phyloP scores from a whole-genome alignment of 1,140 invertebrate genomes.

The Adoxophyes honmai region DNA sequence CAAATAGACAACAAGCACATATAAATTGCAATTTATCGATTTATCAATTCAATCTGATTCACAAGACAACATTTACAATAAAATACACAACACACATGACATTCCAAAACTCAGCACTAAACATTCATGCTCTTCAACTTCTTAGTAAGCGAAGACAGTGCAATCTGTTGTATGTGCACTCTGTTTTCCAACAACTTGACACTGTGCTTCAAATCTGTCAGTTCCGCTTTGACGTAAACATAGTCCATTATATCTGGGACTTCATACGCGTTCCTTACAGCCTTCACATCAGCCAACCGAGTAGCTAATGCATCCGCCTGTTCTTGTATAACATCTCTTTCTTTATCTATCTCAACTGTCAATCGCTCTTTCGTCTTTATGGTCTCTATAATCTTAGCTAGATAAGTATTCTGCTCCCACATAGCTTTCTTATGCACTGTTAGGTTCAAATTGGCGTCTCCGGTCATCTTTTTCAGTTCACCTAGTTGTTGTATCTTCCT shows the following conservation, averaged over 20 bases:
- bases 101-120: neutral
- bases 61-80: too few species aligned
- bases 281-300: constrained; percentile 51
- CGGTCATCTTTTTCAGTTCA: constrained; percentile 73
- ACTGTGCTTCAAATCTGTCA: constrained; percentile 68
- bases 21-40: too few species aligned
- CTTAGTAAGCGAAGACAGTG: constrained; percentile 47
- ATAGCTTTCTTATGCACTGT: constrained; percentile 72
- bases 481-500: constrained; percentile 64
- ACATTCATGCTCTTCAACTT: constrained; percentile 37
- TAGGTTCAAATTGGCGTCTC: constrained; percentile 69
- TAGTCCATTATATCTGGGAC: constrained; percentile 79
- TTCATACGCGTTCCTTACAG: constrained; percentile 55
- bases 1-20: too few species aligned
- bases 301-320: constrained; percentile 48
- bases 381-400: constrained; percentile 48
- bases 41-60: too few species aligned
- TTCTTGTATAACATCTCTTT: constrained; percentile 38
- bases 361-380: constrained; percentile 45
- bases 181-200: constrained; percentile 73
- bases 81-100: too few species aligned
- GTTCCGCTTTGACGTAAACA: constrained; percentile 71
- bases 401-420: constrained; percentile 54
- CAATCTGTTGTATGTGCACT: constrained; percentile 68
- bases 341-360: constrained; percentile 40